Percentiles rank a stretch among this genome's conserved stretches.
phyloP scores from a whole-genome alignment of 2,888 invertebrate species.

The Willowsia nigromaculata region DNA sequence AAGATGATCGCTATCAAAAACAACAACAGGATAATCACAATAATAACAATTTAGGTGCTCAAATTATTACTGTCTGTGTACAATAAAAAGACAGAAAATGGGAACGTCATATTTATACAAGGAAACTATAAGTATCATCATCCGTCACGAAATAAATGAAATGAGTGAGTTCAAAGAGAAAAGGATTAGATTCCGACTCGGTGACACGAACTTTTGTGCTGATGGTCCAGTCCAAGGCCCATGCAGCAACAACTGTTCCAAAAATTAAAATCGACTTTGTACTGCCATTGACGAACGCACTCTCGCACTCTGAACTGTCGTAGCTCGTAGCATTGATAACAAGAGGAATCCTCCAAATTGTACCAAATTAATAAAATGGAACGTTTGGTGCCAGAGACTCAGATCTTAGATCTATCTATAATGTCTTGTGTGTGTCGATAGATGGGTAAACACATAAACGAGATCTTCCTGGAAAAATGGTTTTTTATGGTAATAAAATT shows the following conservation, averaged over 20 bases:
- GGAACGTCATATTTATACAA: background rate
- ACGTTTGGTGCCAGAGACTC: background rate
- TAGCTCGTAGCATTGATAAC: background rate
- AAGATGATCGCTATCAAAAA: conserved; percentile 26
- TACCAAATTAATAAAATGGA: background rate
- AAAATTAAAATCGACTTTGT: background rate
- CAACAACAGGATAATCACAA: conserved; percentile 5
- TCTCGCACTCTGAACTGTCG: background rate
- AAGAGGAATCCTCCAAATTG: background rate
- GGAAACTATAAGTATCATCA: background rate
- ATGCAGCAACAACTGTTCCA: background rate
- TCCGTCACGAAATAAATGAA: background rate
- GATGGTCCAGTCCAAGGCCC: background rate
- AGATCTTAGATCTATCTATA: background rate
- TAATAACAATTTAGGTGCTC: background rate
- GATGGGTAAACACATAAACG: conserved; percentile 46
- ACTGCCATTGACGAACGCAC: background rate
- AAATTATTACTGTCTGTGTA: conserved; percentile 6
- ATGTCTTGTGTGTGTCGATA: background rate
- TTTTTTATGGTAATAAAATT: conserved; percentile 8
- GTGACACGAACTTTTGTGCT: background rate
- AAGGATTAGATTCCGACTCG: background rate
- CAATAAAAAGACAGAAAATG: background rate
- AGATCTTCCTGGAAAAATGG: conserved; percentile 58
- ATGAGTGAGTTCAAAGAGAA: background rate